These are phyloP conservation scores for Calidris pygmaea DNA, from an alignment of 2,113 vertebrate species.

Conservation along the genomic window DNA sequence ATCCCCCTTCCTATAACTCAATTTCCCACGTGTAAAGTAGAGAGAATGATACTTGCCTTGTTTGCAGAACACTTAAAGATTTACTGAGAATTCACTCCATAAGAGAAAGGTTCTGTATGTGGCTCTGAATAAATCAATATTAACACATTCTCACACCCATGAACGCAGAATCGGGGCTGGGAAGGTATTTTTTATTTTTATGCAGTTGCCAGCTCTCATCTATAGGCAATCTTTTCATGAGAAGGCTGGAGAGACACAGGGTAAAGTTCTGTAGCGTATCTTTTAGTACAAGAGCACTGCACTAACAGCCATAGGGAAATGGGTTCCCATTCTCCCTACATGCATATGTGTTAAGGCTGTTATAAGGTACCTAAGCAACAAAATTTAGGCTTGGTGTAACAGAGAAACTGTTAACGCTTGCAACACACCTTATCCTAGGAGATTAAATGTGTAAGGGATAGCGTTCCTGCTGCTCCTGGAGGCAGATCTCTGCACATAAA, in stretches of 20 bases:
- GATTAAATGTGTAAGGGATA: not conserved
- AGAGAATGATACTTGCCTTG: not conserved
- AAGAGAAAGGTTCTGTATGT: not conserved
- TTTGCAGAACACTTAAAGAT: not conserved
- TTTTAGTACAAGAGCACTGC: not conserved
- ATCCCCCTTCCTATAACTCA: not conserved
- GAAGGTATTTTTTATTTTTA: not conserved
- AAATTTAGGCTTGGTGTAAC: not conserved
- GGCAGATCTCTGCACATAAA: not conserved
- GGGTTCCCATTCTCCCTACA: not conserved
- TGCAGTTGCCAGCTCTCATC: not conserved
- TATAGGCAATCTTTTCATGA: not conserved
- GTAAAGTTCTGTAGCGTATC: fast-evolving
- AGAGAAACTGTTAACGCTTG: not conserved
- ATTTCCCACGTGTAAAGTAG: not conserved
- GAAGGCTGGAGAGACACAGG: not conserved
- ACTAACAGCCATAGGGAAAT: not conserved
- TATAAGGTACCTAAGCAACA: not conserved
- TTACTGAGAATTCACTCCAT: not conserved
- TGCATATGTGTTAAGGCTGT: not conserved
- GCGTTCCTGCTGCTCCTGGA: not conserved
- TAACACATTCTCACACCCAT: not conserved
- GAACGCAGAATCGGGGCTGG: not conserved
- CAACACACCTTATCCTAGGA: not conserved
- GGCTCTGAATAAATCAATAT: not conserved